These are phyloP conservation scores for Lysiphlebus fabarum DNA, from an alignment of 1,140 invertebrate genomes.

Conservation along the genomic window DNA sequence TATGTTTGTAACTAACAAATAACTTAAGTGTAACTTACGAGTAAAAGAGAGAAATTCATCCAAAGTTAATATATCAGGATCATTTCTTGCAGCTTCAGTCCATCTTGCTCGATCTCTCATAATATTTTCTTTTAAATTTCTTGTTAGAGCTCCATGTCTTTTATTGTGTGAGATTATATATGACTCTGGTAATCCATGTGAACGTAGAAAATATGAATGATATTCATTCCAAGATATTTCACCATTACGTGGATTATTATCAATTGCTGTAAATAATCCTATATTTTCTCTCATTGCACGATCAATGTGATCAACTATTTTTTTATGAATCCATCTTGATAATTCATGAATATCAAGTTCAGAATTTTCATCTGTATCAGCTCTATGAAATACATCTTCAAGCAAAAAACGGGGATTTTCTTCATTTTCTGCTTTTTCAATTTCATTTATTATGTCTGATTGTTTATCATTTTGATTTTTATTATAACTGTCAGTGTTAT, in stretches of 20 bases:
- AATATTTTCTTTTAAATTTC: conserved; percentile 54
- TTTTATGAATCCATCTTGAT: conserved; percentile 68
- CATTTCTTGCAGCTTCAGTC: conserved; percentile 71
- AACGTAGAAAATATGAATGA: conserved; percentile 68
- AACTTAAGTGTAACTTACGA: conserved; percentile 35
- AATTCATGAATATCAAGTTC: conserved; percentile 66
- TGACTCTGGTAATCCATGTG: conserved; percentile 63
- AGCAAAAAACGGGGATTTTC: conserved; percentile 53
- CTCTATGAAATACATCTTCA: conserved; percentile 60
- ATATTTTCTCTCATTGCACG: conserved; percentile 71
- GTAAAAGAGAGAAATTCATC: conserved; percentile 79
- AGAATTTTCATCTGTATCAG: conserved; percentile 64
- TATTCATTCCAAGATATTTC: conserved; percentile 78
- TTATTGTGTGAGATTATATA: conserved; percentile 68
- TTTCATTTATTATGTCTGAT: conserved; percentile 27
- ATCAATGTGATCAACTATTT: conserved; percentile 74
- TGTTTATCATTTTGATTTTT: conserved; percentile 10
- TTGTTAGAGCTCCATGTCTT: conserved; percentile 57
- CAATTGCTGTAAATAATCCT: conserved; percentile 68
- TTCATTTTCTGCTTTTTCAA: conserved; percentile 31
- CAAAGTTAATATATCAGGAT: conserved; percentile 70
- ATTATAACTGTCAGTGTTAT: conserved; percentile 4
- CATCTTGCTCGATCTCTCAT: conserved; percentile 76
- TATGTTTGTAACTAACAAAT: too few species aligned
- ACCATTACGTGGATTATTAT: conserved; percentile 73